phyloP scores from a whole-genome alignment of 2,888 invertebrate genomes.

The Chymomyza fuscimana region DNA sequence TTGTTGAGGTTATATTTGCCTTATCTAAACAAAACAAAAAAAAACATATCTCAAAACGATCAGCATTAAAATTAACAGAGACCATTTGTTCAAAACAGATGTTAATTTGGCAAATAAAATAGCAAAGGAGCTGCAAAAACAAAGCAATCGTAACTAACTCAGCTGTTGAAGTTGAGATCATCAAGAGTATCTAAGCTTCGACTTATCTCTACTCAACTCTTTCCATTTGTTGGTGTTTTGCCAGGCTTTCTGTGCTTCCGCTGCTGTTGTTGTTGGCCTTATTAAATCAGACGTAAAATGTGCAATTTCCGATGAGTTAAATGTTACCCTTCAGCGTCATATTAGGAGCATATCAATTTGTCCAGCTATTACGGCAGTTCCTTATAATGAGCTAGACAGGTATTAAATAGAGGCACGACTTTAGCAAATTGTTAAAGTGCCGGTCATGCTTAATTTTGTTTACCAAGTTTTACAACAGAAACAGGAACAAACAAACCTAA shows the following conservation, averaged over 20 bases:
- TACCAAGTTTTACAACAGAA: conserved; percentile 25
- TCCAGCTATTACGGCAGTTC: not conserved
- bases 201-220: not conserved
- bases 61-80: too few species aligned
- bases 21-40: not conserved
- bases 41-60: not conserved
- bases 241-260: conserved; percentile 51
- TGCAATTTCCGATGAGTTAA: conserved; percentile 7
- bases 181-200: not conserved
- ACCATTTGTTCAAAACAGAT: too few species aligned
- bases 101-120: too few species aligned
- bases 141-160: too few species aligned
- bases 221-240: conserved; percentile 3
- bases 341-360: not conserved
- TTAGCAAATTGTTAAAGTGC: not conserved
- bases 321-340: not conserved
- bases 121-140: too few species aligned
- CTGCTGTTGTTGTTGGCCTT: not conserved
- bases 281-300: not conserved
- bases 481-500: conserved; percentile 63
- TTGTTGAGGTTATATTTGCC: not conserved
- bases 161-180: not conserved
- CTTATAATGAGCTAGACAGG: not conserved
- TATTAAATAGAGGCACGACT: not conserved
- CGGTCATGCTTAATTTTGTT: conserved; percentile 45